phyloP scores from a whole-genome alignment of 2,113 vertebrate species.

The Myiopsitta monachus region DNA sequence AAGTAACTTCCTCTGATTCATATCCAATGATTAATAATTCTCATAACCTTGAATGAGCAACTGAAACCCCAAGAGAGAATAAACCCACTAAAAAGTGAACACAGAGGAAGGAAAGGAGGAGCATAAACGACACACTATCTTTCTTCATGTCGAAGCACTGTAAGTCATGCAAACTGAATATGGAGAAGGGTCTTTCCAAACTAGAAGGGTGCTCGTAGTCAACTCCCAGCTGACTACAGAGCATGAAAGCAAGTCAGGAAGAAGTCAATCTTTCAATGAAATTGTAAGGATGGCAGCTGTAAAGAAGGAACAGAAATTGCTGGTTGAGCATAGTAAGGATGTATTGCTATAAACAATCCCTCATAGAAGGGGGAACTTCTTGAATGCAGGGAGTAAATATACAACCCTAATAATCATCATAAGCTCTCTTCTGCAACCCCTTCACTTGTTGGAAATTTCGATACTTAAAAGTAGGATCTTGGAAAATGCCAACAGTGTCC shows the following conservation, averaged over 20 bases:
- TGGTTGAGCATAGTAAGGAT: neutral
- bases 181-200: neutral
- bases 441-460: neutral
- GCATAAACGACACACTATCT: neutral
- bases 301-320: neutral
- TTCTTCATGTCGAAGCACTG: neutral
- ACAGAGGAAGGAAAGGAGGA: neutral
- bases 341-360: neutral
- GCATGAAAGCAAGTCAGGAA: neutral
- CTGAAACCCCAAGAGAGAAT: neutral
- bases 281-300: neutral
- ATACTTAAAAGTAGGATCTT: neutral
- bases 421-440: neutral
- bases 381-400: neutral
- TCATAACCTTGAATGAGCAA: conserved; percentile 7
- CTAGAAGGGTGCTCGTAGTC: neutral
- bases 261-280: neutral
- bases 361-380: neutral
- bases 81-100: conserved; percentile 8
- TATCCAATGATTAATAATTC: neutral
- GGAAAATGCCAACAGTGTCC: neutral
- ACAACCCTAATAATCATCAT: neutral
- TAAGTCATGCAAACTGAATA: neutral
- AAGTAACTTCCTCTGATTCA: conserved; percentile 25
- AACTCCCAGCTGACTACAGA: neutral